A percentile compares a stretch with the other conserved stretches of the same genome.
phyloP scores from a whole-genome alignment of 2,888 invertebrate genomes.

The Cepaea hortensis region DNA sequence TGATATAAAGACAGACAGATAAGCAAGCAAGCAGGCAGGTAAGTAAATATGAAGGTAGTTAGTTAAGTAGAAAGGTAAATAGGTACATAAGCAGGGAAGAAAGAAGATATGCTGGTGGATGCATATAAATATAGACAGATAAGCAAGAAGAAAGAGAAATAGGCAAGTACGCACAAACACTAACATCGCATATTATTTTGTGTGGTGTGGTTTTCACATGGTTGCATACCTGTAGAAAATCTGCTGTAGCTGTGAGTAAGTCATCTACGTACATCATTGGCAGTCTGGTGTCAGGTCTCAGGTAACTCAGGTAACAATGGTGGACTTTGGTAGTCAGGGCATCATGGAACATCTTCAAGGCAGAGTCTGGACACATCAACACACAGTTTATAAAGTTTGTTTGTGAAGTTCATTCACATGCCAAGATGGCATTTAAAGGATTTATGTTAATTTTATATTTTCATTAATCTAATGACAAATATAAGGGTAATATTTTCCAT shows the following conservation, averaged over 20 bases:
- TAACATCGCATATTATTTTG: not conserved
- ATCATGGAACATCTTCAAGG: conserved; percentile 93
- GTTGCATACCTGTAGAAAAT: conserved; percentile 81
- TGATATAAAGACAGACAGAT: no score
- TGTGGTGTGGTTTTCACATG: not conserved
- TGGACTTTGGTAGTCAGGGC: conserved; percentile 86
- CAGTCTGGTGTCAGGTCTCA: conserved; percentile 87
- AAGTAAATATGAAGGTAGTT: no score
- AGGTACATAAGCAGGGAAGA: no score
- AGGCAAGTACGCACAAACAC: not conserved
- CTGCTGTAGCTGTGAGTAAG: conserved; percentile 82
- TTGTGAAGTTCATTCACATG: not conserved
- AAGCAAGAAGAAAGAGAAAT: no score
- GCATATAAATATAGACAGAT: no score
- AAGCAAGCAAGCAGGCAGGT: no score
- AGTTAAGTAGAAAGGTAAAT: no score
- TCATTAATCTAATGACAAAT: no score
- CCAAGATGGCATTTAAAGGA: not conserved
- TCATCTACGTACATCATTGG: conserved; percentile 93
- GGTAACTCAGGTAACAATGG: conserved; percentile 86
- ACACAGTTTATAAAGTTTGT: not conserved
- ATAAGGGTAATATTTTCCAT: no score
- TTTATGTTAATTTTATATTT: no score
- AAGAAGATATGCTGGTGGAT: no score
- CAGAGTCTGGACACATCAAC: conserved; percentile 84